Evolutionary conservation across 1,140 invertebrate genomes (phyloP), one percentile per base, ranked within the genome.

Genomic region (Cheumatopsyche charites): DNA sequence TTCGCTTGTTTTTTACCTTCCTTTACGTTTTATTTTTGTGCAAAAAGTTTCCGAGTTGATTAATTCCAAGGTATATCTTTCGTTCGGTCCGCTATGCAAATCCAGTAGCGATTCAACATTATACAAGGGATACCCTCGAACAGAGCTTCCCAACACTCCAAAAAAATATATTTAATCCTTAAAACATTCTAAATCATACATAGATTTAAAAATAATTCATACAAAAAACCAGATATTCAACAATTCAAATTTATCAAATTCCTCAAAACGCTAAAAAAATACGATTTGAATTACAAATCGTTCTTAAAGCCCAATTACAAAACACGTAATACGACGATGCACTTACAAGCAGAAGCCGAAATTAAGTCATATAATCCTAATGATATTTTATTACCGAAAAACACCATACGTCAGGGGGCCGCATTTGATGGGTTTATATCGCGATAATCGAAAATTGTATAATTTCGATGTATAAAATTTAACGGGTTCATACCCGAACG

Each of bases 391-490:
- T 58, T 58, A 58, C 55, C 1, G 55, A 58, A 26, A 58, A 26
- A 23, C 12, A 26, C 47, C 47, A 55, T 21, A 55, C 55, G 21
- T 23, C 55, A 58, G 55, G 17, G 11, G 19, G 21, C 55, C 55
- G 29, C 29, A 4, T 9, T 12, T 58, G 12, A 58, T 25, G 19
- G 29, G 29, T 36, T 12, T 58, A 3, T 19, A 19, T 52, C 47
- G 47, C 47, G 55, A 25, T 58, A 58, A 58, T 58, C 55, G 55
- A 58, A 58, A 23, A 58, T 58, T 58, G 55, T 58, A 58, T 58
- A 58, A 58, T 58, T 58, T 58, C 55, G 55, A 58, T 6, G 55
- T 58, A 58, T 58, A 58, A 58, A 58, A 58, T 58, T 58, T 58
- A 58, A 58, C 55, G 55, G 21, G 55, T 58, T 58, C 23, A 23